A percentile compares a stretch with the other conserved stretches of the same genome.
Conservation (phyloP, 2,113 vertebrate genomes). For the Chamaea fasciata region DNA sequence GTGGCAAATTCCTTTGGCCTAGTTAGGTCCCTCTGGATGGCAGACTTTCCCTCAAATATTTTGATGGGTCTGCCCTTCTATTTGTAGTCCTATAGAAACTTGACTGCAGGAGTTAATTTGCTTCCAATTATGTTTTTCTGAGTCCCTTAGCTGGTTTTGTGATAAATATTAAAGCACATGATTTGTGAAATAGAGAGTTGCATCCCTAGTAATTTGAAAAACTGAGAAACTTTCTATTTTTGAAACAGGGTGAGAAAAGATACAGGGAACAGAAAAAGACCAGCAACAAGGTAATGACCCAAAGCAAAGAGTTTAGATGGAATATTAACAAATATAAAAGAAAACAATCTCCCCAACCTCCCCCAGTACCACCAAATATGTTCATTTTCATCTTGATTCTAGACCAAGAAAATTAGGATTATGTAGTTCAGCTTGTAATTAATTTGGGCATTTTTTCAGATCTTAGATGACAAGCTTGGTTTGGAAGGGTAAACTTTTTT, state of each 20-base stretch:
- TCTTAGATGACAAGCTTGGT: neutral
- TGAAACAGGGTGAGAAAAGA: neutral
- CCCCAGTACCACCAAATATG: accelerated
- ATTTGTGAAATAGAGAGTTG: neutral
- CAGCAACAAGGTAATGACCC: neutral
- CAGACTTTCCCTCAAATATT: neutral
- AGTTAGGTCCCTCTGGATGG: neutral
- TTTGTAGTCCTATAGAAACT: neutral
- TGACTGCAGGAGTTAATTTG: neutral
- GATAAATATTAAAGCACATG: neutral
- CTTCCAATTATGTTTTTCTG: neutral
- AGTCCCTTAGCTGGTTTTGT: neutral
- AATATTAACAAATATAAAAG: neutral
- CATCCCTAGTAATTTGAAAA: neutral
- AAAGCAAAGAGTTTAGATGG: neutral
- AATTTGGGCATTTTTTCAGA: neutral
- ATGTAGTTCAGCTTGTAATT: neutral
- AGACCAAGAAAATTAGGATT: neutral
- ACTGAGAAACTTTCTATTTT: neutral
- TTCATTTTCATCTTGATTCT: neutral
- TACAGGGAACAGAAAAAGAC: neutral
- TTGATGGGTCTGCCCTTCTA: neutral
- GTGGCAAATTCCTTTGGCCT: neutral
- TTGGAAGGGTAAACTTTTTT: neutral
- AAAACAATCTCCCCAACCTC: accelerated